phyloP scores from a whole-genome alignment of 2,797 vertebrate species.

The Acomys russatus region DNA sequence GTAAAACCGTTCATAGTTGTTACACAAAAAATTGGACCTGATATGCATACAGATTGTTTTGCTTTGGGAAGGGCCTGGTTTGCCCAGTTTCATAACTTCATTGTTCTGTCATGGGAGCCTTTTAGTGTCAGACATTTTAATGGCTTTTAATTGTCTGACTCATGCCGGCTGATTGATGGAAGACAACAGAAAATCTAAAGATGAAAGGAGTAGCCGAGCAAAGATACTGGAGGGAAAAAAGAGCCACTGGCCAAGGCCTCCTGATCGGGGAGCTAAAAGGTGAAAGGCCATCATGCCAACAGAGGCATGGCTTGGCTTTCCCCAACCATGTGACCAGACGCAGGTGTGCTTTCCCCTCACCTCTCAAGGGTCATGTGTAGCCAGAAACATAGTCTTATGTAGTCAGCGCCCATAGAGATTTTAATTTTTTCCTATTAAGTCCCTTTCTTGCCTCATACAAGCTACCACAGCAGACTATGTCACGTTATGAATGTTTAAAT shows the following conservation, averaged over 20 bases:
- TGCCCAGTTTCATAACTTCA: not conserved
- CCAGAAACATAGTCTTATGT: not conserved
- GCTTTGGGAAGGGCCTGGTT: not conserved
- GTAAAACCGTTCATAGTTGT: not conserved
- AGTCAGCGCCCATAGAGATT: not conserved
- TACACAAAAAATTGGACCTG: too few species aligned
- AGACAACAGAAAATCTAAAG: not conserved
- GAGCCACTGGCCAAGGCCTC: not conserved
- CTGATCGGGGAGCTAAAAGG: not conserved
- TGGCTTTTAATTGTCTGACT: not conserved
- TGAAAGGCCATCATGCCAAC: fast-evolving
- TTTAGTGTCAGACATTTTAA: not conserved
- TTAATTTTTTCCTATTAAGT: not conserved
- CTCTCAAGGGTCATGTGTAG: not conserved
- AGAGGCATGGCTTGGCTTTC: too few species aligned
- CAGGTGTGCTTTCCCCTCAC: not conserved
- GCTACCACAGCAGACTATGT: not conserved
- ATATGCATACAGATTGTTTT: not conserved
- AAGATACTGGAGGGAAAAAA: not conserved
- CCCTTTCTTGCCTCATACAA: not conserved
- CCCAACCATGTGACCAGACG: not conserved
- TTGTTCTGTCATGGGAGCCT: not conserved
- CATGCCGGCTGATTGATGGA: not conserved
- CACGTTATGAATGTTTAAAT: not conserved
- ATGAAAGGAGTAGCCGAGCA: not conserved